A percentile compares a stretch with the other conserved stretches of the same genome.
phyloP scores from a whole-genome alignment of 30 jellyfish, hydroid and myxozoan genomes.

The Cassiopea xamachana region DNA sequence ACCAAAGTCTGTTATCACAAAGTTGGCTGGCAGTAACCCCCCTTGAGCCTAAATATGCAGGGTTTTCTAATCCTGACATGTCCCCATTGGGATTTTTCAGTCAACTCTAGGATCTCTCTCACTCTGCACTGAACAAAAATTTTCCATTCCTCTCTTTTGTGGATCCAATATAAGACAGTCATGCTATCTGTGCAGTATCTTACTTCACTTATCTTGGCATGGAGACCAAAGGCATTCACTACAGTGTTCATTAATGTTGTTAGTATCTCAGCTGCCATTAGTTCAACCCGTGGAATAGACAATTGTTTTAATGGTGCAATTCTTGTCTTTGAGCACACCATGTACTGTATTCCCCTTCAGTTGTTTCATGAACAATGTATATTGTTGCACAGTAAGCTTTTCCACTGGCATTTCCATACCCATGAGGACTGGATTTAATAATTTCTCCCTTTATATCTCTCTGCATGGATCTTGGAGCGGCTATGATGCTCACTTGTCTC shows the following conservation, averaged over 20 bases:
- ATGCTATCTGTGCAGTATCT: constrained; percentile 31
- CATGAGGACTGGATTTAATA: not conserved
- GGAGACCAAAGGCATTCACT: not conserved
- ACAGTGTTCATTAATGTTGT: constrained; percentile 18
- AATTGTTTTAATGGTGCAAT: constrained; percentile 36
- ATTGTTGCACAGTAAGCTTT: constrained; percentile 39
- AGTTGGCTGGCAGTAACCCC: constrained; percentile 56
- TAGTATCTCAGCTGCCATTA: constrained; percentile 20
- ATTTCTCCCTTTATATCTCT: constrained; percentile 15
- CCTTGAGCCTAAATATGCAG: constrained; percentile 70
- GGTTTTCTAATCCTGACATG: constrained; percentile 42
- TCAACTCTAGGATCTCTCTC: constrained; percentile 16
- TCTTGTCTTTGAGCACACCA: constrained; percentile 41
- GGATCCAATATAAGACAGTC: constrained; percentile 33
- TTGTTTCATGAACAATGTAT: constrained; percentile 11
- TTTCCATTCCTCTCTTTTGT: constrained; percentile 41
- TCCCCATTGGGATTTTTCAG: constrained; percentile 7
- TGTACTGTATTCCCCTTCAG: constrained; percentile 13
- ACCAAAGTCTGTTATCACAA: constrained; percentile 60
- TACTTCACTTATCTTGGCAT: not conserved
- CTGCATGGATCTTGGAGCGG: constrained; percentile 31
- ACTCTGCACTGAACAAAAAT: constrained; percentile 28
- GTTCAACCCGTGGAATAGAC: constrained; percentile 38
- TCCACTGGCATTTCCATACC: constrained; percentile 48
- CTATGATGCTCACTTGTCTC: not conserved